These are phyloP conservation scores for Drosophila robusta DNA, from an alignment of 2,888 invertebrate species.

Conservation along the genomic window DNA sequence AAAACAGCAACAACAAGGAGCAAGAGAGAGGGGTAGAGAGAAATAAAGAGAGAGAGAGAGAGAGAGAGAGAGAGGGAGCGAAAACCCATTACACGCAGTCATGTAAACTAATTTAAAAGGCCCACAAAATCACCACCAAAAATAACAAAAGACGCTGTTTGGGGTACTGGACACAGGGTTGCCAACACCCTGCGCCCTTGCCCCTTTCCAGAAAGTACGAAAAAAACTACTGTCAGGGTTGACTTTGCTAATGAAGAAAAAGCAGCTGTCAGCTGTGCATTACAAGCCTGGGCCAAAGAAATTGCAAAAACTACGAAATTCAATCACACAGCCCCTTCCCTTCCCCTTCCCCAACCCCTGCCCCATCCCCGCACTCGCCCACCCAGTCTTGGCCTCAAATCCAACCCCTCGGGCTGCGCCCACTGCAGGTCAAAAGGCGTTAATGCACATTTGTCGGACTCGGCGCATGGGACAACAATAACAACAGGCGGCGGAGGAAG, in stretches of 20 bases:
- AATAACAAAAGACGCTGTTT: constrained; percentile 56
- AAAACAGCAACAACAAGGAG: constrained; percentile 25
- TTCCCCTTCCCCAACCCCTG: no score
- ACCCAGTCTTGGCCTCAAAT: constrained; percentile 8
- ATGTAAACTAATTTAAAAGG: constrained; percentile 81
- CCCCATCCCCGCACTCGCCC: background rate
- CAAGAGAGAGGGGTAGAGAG: background rate
- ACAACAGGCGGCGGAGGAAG: constrained; percentile 10
- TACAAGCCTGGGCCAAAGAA: constrained; percentile 69
- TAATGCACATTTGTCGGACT: constrained; percentile 76
- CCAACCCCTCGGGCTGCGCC: constrained; percentile 25
- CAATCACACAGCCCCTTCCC: constrained; percentile 47
- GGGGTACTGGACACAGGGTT: constrained; percentile 23
- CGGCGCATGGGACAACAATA: constrained; percentile 24
- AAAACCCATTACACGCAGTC: constrained; percentile 77
- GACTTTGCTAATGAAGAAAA: constrained; percentile 80
- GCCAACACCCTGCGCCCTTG: background rate
- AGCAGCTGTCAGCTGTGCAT: constrained; percentile 81
- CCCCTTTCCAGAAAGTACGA: background rate
- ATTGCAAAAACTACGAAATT: constrained; percentile 80
- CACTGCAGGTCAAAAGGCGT: constrained; percentile 79
- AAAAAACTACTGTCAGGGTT: constrained; percentile 61
- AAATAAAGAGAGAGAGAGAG: background rate
- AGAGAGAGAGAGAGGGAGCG: background rate
- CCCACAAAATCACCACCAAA: constrained; percentile 77